A percentile compares a stretch with the other conserved stretches of the same genome.
Conservation (phyloP, 2,888 invertebrate species). For the Caenorhabditis macrosperma region DNA sequence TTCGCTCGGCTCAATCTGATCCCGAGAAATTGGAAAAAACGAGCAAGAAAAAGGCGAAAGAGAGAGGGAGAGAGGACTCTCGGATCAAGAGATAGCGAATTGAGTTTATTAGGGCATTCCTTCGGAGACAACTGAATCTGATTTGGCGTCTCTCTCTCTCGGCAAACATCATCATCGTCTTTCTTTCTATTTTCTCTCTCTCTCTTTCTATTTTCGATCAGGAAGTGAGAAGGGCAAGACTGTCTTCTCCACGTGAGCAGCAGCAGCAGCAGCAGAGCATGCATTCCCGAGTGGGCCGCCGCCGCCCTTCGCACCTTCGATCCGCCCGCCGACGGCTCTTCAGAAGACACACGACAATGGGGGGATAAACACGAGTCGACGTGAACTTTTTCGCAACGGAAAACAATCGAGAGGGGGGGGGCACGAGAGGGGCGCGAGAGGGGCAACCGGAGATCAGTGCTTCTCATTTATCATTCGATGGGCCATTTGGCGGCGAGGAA, state of each 20-base stretch:
- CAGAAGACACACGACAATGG: neutral
- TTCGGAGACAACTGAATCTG: conserved; percentile 12
- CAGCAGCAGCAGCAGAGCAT: neutral
- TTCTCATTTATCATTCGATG: conserved; percentile 30
- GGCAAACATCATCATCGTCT: conserved; percentile 35
- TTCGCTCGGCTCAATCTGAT: too few species aligned
- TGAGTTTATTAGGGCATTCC: conserved; percentile 40
- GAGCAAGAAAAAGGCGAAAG: neutral
- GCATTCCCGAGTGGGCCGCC: neutral
- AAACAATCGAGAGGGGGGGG: conserved; percentile 4
- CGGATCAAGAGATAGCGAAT: conserved; percentile 48
- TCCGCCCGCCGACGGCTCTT: too few species aligned
- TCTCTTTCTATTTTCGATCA: neutral
- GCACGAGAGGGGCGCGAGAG: neutral
- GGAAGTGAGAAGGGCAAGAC: neutral
- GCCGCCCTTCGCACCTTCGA: neutral
- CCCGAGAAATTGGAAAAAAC: too few species aligned
- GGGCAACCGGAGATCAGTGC: conserved; percentile 21
- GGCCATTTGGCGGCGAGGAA: conserved; percentile 5
- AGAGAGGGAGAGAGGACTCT: conserved; percentile 11
- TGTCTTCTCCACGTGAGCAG: neutral
- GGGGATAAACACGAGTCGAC: conserved; percentile 9
- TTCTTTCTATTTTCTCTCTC: conserved; percentile 4
- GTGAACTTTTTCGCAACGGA: conserved; percentile 12
- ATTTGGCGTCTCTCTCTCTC: conserved; percentile 12